A percentile compares a stretch with the other conserved stretches of the same genome.
These are phyloP conservation scores for Abrostola tripartita DNA, from an alignment of 2,888 invertebrate genomes.

Conservation along the genomic window DNA sequence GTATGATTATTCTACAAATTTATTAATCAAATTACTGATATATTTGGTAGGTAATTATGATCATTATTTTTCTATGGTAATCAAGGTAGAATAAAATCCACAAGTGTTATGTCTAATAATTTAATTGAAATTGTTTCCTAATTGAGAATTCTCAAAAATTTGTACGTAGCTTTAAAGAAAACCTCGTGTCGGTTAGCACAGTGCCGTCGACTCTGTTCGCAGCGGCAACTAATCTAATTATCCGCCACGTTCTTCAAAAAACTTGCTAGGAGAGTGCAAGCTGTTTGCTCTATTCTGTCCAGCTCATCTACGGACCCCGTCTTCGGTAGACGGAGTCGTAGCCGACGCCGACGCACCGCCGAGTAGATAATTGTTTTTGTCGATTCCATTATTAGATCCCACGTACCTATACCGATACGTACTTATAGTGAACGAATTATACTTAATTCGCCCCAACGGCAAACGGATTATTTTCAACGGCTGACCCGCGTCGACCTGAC, in stretches of 20 bases:
- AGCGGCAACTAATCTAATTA: slow-evolving; percentile 82
- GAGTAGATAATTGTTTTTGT: slow-evolving; percentile 65
- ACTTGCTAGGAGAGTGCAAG: slow-evolving; percentile 73
- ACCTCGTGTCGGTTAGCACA: slow-evolving; percentile 56
- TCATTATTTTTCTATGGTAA: not conserved
- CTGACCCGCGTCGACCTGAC: slow-evolving; percentile 77
- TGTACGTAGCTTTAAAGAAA: slow-evolving; percentile 54
- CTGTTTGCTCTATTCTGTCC: slow-evolving; percentile 72
- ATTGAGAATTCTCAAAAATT: slow-evolving; percentile 50
- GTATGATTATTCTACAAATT: no score
- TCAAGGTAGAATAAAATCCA: slow-evolving; percentile 4
- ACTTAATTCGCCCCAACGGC: slow-evolving; percentile 66
- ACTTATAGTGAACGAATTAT: slow-evolving; percentile 62
- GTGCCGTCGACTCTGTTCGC: slow-evolving; percentile 43
- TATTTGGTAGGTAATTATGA: no score
- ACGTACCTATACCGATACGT: slow-evolving; percentile 50
- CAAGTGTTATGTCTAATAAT: slow-evolving; percentile 9
- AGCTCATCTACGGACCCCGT: slow-evolving; percentile 61
- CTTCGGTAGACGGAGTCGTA: no score
- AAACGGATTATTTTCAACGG: slow-evolving; percentile 77
- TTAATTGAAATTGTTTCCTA: slow-evolving; percentile 32
- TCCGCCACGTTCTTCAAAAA: slow-evolving; percentile 76
- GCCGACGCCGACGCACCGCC: slow-evolving; percentile 66
- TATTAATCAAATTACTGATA: no score
- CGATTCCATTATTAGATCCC: slow-evolving; percentile 68